phyloP scores from a whole-genome alignment of 1,140 invertebrate genomes.

The Aethina tumida region DNA sequence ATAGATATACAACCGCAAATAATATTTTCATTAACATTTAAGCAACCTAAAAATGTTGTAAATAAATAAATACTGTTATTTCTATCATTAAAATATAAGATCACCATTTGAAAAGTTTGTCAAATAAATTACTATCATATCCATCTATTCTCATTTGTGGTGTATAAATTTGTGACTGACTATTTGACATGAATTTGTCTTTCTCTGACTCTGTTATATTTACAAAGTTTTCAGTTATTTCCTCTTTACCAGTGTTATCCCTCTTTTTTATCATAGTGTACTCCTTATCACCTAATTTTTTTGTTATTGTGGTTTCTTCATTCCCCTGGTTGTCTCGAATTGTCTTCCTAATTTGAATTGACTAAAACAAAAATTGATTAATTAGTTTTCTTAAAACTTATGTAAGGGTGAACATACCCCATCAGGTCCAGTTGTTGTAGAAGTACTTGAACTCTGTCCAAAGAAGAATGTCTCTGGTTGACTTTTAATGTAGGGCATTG shows the following conservation, averaged over 20 bases:
- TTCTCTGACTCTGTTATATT: conserved; percentile 37
- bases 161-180: not conserved
- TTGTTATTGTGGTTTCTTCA: conserved; percentile 39
- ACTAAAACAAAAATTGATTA: conserved; percentile 25
- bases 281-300: conserved; percentile 38
- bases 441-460: conserved; percentile 29
- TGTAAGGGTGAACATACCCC: conserved; percentile 32
- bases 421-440: conserved; percentile 35
- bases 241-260: conserved; percentile 39
- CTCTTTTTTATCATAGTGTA: conserved; percentile 35
- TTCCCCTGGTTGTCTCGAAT: conserved; percentile 41
- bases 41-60: too few species aligned
- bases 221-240: conserved; percentile 36
- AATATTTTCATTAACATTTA: too few species aligned
- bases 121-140: conserved; percentile 6
- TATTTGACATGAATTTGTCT: not conserved
- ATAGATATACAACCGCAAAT: too few species aligned
- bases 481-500: too few species aligned
- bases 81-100: conserved; percentile 5
- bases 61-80: conserved; percentile 6
- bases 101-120: conserved; percentile 3
- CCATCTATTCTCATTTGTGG: not conserved
- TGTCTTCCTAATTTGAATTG: conserved; percentile 36
- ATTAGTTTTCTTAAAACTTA: conserved; percentile 3
- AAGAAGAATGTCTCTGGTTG: too few species aligned